Conservation (phyloP, 30 jellyfish, hydroid and myxozoan species). For the Hydractinia echinata region DNA sequence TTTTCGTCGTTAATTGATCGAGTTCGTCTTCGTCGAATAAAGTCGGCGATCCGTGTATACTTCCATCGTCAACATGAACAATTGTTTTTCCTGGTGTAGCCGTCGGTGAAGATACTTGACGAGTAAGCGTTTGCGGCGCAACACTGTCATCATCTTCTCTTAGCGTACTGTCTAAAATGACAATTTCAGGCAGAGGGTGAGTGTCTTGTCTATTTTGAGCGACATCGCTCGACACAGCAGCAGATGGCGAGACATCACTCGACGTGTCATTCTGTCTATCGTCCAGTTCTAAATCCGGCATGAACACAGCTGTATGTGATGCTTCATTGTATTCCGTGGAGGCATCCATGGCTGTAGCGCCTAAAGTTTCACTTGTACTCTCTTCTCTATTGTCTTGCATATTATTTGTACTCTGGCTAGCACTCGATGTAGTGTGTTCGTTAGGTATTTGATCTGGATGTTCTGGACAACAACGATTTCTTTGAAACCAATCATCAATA, state of each 20-base stretch:
- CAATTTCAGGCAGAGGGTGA: no score
- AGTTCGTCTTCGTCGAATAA: slow-evolving; percentile 35
- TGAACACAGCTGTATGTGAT: not conserved
- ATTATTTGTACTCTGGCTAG: no score
- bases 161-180: no score
- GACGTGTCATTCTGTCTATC: no score
- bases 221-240: no score
- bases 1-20: slow-evolving; percentile 35
- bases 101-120: not conserved
- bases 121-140: no score
- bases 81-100: not conserved
- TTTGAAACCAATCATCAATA: slow-evolving; percentile 93
- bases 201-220: no score
- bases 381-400: no score
- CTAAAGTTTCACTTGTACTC: not conserved
- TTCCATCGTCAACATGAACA: slow-evolving; percentile 41
- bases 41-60: slow-evolving; percentile 35
- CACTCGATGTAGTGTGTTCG: not conserved
- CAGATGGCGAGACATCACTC: no score
- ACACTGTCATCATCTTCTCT: no score
- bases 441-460: slow-evolving; percentile 81
- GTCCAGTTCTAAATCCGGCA: not conserved
- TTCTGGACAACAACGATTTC: slow-evolving; percentile 96
- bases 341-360: not conserved
- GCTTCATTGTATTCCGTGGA: not conserved